Evolutionary conservation across 2,113 vertebrate species (phyloP), one percentile per base, ranked within the genome.

Genomic region (Brachypodius melanocephalos): DNA sequence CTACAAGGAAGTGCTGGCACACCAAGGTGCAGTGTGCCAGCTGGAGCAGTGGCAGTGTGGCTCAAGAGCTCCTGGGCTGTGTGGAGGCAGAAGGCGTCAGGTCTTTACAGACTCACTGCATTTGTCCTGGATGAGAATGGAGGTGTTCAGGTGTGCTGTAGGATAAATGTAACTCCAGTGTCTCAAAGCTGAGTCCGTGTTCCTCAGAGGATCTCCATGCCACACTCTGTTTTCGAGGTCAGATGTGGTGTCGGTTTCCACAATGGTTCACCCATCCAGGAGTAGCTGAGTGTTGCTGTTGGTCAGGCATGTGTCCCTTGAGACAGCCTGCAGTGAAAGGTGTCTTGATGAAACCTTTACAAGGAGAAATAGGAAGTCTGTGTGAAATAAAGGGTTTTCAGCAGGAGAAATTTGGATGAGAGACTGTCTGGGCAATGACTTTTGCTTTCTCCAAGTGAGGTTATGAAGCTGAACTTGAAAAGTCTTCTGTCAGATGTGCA

Each of bases 91-190:
- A 11, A 1, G 2, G 20, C 51, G 40, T 36, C 59, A 43, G 31
- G 40, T 25, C 46, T 63, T 42, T 28, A 7, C 17, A 52, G 77
- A 8, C 55, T 57, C 6, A 3, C 52, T 78, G 55, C 4, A 0
- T 91, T 91, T 78, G 32, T 49, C 29, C 48, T 72, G 61, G 14
- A 18, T 72, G 57, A 51, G 69, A 63, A 32, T 14, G 17, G 57
- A 63, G 29, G 17, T 0, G 0, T 73, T 76, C 11, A 25, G 7
- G 31, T 8, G 13, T 61, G 46, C 12, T 21, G 4, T 24, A 45
- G 55, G 46, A 20, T 81, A 46, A 87, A 71, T 0, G 0, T 58
- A 24, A 29, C 38, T 49, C 16, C 4, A 2, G 34, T 43, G 36
- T 34, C 52, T 71, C 69, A 55, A 29, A 78, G 57, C 20, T 67